Percentiles rank a stretch among this genome's conserved stretches.
phyloP scores from a whole-genome alignment of 2,797 vertebrate species.

The Margarornis squamiger region DNA sequence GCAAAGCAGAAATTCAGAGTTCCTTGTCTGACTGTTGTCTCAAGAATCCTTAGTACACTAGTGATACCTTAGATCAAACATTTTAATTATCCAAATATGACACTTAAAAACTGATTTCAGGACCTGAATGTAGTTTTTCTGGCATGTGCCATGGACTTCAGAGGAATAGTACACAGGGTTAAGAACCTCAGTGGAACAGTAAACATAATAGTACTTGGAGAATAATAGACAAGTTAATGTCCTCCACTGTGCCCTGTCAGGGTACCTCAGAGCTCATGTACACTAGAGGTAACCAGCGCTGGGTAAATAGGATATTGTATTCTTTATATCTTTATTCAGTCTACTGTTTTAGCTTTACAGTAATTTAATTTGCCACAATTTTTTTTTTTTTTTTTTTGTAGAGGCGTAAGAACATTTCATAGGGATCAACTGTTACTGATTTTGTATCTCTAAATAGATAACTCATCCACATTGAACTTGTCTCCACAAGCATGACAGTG shows the following conservation, averaged over 20 bases:
- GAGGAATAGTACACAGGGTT: no score
- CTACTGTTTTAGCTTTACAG: not conserved
- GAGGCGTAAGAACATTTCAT: slow-evolving; percentile 77
- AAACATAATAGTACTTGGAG: not conserved
- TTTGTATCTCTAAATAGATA: slow-evolving; percentile 88
- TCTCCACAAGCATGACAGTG: slow-evolving; percentile 77
- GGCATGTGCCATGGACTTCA: not conserved
- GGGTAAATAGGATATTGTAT: not conserved
- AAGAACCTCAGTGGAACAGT: not conserved
- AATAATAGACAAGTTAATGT: not conserved
- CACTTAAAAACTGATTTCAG: not conserved
- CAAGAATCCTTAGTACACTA: not conserved
- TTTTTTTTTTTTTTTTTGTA: slow-evolving; percentile 22
- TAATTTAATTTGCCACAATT: slow-evolving; percentile 72
- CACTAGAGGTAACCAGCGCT: not conserved
- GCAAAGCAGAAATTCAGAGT: not conserved
- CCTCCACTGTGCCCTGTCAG: not conserved
- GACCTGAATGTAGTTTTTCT: not conserved
- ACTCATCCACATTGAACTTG: slow-evolving; percentile 84
- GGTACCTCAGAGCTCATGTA: not conserved
- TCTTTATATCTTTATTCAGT: not conserved
- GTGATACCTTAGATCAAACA: not conserved
- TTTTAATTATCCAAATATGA: not conserved
- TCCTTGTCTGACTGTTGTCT: not conserved
- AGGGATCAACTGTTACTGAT: slow-evolving; percentile 81